Evolutionary conservation across 1,140 invertebrate species (phyloP).

Genomic region (Drosophila parabipectinata): DNA sequence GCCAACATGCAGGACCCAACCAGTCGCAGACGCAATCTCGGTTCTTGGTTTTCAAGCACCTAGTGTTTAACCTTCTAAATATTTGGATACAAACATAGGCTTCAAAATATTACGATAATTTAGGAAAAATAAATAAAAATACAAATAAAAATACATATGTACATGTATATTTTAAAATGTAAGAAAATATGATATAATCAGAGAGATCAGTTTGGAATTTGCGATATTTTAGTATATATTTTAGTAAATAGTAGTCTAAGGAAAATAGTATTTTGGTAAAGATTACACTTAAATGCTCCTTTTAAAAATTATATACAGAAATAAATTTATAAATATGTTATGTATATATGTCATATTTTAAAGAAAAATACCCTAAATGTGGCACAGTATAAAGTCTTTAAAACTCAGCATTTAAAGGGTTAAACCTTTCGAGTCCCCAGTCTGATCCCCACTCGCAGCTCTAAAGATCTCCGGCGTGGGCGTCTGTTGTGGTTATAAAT

Average conservation of each 20-base stretch:
- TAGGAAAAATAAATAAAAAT: background rate
- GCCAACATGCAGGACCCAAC: conserved; percentile 62
- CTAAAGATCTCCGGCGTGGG: conserved; percentile 60
- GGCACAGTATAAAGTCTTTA: background rate
- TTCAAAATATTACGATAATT: background rate
- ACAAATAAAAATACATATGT: no score
- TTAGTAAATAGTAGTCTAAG: no score
- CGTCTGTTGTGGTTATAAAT: conserved; percentile 74
- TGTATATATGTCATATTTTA: no score
- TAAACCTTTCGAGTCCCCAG: conserved; percentile 15
- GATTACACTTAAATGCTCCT: no score
- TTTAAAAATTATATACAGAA: no score
- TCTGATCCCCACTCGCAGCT: conserved; percentile 10
- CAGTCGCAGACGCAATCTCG: conserved; percentile 17
- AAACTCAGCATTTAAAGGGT: conserved; percentile 4
- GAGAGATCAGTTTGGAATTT: no score
- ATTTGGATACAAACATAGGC: background rate
- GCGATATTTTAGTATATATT: no score
- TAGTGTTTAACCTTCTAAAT: conserved; percentile 24
- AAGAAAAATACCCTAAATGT: no score
- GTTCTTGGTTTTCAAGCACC: conserved; percentile 23
- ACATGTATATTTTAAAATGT: background rate
- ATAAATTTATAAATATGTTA: no score
- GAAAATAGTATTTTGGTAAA: no score
- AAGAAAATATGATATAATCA: background rate